phyloP scores from a whole-genome alignment of 2,888 invertebrate species.

The Anodontia alba region DNA sequence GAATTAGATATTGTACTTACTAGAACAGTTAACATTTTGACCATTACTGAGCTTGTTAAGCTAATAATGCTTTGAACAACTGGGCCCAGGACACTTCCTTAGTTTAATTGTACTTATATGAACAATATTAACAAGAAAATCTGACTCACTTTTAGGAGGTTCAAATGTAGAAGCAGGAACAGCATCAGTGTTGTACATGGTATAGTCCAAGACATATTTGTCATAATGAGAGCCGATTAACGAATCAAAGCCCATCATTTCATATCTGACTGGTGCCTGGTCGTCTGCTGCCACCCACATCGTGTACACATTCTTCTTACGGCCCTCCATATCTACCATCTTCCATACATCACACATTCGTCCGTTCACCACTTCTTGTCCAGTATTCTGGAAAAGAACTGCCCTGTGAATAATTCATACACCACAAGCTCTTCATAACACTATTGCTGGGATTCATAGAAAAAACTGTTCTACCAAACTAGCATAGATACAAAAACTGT shows the following conservation, averaged over 20 bases:
- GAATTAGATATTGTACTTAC: no score
- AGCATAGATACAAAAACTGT: no score
- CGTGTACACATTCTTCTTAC: slow-evolving; percentile 94
- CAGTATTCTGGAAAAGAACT: slow-evolving; percentile 28
- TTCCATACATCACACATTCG: slow-evolving; percentile 92
- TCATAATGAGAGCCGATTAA: slow-evolving; percentile 98
- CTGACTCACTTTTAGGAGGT: slow-evolving; percentile 72
- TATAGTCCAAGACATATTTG: slow-evolving; percentile 95
- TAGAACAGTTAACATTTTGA: no score
- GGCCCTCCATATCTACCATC: slow-evolving; percentile 89
- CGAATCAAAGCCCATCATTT: slow-evolving; percentile 97
- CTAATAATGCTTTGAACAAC: no score
- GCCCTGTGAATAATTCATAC: no score
- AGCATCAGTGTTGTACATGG: slow-evolving; percentile 85
- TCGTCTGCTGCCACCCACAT: slow-evolving; percentile 89
- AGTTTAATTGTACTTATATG: no score
- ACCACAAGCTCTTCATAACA: no score
- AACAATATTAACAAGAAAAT: no score
- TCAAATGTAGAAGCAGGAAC: slow-evolving; percentile 66
- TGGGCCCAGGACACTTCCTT: no score
- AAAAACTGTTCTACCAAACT: no score
- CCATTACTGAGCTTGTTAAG: no score
- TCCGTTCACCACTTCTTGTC: slow-evolving; percentile 88
- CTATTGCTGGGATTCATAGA: no score
- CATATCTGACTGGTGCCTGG: slow-evolving; percentile 90